phyloP scores from a whole-genome alignment of 2,888 invertebrate genomes.

The Parnassius orleans region DNA sequence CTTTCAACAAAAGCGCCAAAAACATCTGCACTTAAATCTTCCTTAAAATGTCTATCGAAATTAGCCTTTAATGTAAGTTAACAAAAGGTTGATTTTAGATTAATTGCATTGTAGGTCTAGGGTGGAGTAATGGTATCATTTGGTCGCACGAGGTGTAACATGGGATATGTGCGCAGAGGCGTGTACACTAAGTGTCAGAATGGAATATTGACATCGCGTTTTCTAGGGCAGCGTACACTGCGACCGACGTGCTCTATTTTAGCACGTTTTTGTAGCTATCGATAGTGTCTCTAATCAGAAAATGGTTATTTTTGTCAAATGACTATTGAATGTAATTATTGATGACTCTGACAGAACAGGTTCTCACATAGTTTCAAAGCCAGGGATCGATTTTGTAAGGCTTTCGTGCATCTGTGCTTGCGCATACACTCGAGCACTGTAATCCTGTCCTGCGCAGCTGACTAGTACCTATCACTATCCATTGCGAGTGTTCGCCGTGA shows the following conservation, averaged over 20 bases:
- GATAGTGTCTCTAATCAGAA: too few relatives aligned
- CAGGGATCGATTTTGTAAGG: too few relatives aligned
- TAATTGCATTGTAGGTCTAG: constrained; percentile 37
- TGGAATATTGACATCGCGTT: constrained; percentile 63
- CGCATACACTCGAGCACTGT: too few relatives aligned
- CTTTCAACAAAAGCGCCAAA: constrained; percentile 52
- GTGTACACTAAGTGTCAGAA: constrained; percentile 61
- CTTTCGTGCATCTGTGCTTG: too few relatives aligned
- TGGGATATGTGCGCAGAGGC: constrained; percentile 49
- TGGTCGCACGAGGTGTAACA: constrained; percentile 65
- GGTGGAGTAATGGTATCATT: constrained; percentile 70
- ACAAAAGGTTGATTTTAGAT: constrained; percentile 50
- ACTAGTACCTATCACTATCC: too few relatives aligned
- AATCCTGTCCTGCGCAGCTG: too few relatives aligned
- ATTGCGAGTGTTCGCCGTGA: too few relatives aligned
- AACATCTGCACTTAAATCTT: constrained; percentile 47
- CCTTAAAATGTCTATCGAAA: constrained; percentile 35
- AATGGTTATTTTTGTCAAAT: too few relatives aligned
- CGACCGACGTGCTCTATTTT: constrained; percentile 13
- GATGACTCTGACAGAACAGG: too few relatives aligned
- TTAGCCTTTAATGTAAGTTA: constrained; percentile 41
- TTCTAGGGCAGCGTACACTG: constrained; percentile 43
- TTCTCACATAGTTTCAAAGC: too few relatives aligned
- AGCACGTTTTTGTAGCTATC: constrained; percentile 2
- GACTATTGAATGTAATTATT: too few relatives aligned